Conservation (phyloP, 1,140 invertebrate species). For the Sesamia nonagrioides region DNA sequence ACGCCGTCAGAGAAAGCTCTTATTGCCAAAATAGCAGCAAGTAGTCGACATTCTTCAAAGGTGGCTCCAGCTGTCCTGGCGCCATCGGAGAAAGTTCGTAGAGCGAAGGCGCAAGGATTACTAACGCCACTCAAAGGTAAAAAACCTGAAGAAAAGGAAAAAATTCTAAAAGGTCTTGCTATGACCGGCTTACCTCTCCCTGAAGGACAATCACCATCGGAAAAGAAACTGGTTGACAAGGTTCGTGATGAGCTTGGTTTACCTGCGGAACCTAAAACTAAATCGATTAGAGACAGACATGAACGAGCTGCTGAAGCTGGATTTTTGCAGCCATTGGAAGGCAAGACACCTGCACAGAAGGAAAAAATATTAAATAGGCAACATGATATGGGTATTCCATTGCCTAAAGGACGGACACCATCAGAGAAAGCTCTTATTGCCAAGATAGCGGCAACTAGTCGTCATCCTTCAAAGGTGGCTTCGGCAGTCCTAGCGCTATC, state of each 20-base stretch:
- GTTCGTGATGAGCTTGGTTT: neutral
- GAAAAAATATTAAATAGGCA: neutral
- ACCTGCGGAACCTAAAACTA: neutral
- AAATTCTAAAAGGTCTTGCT: slow-evolving; percentile 49
- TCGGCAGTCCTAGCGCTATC: too few relatives aligned
- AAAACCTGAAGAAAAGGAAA: slow-evolving; percentile 57
- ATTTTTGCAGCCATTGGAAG: neutral
- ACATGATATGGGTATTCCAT: neutral
- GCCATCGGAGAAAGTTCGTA: neutral
- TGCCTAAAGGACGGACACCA: neutral
- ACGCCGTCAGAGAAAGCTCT: slow-evolving; percentile 65
- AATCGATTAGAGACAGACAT: neutral
- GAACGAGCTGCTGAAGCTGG: neutral
- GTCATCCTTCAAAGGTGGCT: too few relatives aligned
- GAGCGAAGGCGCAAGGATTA: neutral
- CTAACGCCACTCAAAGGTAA: slow-evolving; percentile 58
- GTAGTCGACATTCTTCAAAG: too few relatives aligned
- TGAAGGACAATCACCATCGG: neutral
- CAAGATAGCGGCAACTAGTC: too few relatives aligned
- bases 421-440: neutral
- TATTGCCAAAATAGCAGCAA: too few relatives aligned
- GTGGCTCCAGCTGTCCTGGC: too few relatives aligned
- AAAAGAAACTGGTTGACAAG: neutral
- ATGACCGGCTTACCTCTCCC: slow-evolving; percentile 50
- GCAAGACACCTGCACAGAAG: neutral